Conservation (phyloP, 2,113 vertebrate species). For the Myotis davidii region DNA sequence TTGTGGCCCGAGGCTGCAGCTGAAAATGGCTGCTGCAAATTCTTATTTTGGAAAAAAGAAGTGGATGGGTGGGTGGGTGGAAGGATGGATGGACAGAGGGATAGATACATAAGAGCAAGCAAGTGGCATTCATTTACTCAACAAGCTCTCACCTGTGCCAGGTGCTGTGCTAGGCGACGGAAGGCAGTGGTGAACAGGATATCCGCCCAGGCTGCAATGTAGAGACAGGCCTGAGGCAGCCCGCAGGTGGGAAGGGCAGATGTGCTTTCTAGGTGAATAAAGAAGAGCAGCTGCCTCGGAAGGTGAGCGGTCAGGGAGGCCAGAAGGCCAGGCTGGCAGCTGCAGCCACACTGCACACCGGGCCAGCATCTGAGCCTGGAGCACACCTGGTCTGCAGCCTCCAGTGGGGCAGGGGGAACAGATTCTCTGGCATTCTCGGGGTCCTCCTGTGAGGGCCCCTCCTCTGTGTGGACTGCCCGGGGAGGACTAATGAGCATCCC, state of each 20-base stretch:
- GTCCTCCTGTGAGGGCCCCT: neutral
- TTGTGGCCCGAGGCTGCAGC: neutral
- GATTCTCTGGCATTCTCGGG: neutral
- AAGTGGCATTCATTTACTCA: neutral
- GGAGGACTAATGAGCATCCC: neutral
- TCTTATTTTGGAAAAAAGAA: neutral
- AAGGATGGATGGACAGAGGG: neutral
- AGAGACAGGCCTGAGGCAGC: neutral
- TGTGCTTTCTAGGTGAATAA: neutral
- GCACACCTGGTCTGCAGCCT: neutral
- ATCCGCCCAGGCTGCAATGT: neutral
- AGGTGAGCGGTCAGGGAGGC: neutral
- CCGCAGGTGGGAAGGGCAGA: neutral
- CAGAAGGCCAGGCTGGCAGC: too few relatives aligned
- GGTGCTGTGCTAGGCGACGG: neutral
- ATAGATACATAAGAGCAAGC: neutral
- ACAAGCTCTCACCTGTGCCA: neutral
- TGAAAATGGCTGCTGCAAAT: neutral
- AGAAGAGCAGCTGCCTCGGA: neutral
- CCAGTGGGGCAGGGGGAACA: neutral
- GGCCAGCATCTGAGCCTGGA: neutral
- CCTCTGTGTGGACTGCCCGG: too few relatives aligned
- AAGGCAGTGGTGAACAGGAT: accelerated
- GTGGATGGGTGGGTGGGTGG: too few relatives aligned
- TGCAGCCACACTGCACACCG: neutral